Percentiles rank a stretch among this genome's conserved stretches.
These are phyloP conservation scores for Linnaemya vulpina DNA, from an alignment of 2,888 invertebrate genomes.

Conservation along the genomic window DNA sequence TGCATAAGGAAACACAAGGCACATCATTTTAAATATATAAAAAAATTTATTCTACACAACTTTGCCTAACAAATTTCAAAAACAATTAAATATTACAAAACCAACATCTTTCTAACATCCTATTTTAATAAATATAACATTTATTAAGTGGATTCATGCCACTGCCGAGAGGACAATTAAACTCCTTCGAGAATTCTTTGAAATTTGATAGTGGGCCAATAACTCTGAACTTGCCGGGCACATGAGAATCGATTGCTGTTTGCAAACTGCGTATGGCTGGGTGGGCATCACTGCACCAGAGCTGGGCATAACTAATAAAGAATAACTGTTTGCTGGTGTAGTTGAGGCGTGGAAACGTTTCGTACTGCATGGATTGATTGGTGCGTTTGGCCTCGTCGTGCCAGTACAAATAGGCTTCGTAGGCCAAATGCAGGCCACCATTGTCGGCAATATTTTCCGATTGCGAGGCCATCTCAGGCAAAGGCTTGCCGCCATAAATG, in stretches of 20 bases:
- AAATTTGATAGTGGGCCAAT: conserved; percentile 79
- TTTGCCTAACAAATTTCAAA: neutral
- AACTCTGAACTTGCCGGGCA: conserved; percentile 77
- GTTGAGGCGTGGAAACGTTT: conserved; percentile 76
- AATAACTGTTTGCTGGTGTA: conserved; percentile 79
- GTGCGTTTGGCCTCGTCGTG: conserved; percentile 68
- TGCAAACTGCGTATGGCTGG: conserved; percentile 69
- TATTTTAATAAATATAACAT: conserved; percentile 77
- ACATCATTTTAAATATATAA: neutral
- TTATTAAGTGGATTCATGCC: conserved; percentile 78
- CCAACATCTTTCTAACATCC: neutral
- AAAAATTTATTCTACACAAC: neutral
- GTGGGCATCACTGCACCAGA: conserved; percentile 79
- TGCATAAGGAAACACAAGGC: neutral
- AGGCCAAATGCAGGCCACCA: conserved; percentile 80
- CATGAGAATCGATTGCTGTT: conserved; percentile 75
- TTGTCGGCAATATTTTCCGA: conserved; percentile 81
- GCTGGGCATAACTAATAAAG: conserved; percentile 80
- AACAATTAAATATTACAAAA: neutral
- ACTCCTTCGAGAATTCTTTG: conserved; percentile 78
- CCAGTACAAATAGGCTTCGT: conserved; percentile 78
- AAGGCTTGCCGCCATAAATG: conserved; percentile 73
- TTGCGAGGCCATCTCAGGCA: conserved; percentile 76
- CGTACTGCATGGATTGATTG: conserved; percentile 68
- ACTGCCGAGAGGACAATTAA: conserved; percentile 75